Evolutionary conservation across 2,113 vertebrate genomes (phyloP), one percentile per base, ranked within the genome.

Genomic region (Amia ocellicauda): DNA sequence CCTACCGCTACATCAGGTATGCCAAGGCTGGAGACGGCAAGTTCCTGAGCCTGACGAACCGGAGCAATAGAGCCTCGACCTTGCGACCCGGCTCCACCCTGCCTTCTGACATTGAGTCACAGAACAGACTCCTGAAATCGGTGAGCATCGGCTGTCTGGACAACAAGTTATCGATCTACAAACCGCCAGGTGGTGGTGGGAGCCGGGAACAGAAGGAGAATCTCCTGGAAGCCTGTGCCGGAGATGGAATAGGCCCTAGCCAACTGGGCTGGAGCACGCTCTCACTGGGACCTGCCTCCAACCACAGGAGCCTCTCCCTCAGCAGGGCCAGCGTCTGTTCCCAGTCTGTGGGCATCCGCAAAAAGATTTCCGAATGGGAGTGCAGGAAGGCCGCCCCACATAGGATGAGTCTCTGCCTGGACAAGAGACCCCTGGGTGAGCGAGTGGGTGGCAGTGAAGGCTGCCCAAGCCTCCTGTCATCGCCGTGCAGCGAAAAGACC

Each of bases 311-410:
- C 24, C 67, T 92, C 26, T 91, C 93, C n/a, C 79, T 88, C 61
- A 88, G 86, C 72, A 80, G 84, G 54, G 66, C 84, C 0, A 83
- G 87, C 0, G 51, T 86, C n/a, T 87, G 89, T 67, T 80, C 89
- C 8, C 89, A 92, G 63, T 86, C 83, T 0, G 73, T 88, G 65
- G 85, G 92, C 66, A 94, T 99, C 80, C 87, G 91, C 75, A 94
- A 93, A 84, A 97, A 96, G 84, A 97, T 98, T 79, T 93, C 95
- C 66, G 91, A 94, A 97, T 99, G 97, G 97, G 96, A 98, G 74
- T 93, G 92, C 82, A 91, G 93, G 64, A 87, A 82, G 66, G 92
- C 90, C 68, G 58, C 75, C 31, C 82, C 87, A 14, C 89, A 94
- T 89, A 95, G 91, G 78, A 92, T 86, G 80, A 93, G 87, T 54